A percentile compares a stretch with the other conserved stretches of the same genome.
These are phyloP conservation scores for Mimachlamys varia DNA, from an alignment of 2,888 invertebrate genomes.

Conservation along the genomic window DNA sequence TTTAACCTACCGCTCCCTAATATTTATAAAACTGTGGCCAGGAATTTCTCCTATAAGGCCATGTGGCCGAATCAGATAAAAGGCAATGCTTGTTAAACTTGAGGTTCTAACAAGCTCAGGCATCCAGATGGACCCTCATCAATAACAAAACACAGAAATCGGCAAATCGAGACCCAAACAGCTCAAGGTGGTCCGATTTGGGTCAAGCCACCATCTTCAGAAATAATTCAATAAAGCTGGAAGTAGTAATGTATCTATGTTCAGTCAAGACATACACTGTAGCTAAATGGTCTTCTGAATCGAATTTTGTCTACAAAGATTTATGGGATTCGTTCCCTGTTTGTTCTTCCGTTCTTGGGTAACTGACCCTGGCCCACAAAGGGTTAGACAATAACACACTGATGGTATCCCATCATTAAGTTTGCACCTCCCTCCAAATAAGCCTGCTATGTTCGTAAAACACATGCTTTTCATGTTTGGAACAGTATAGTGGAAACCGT, in stretches of 20 bases:
- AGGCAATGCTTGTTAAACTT: constrained; percentile 20
- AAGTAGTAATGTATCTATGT: not conserved
- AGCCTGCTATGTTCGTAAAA: not conserved
- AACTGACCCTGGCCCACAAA: not conserved
- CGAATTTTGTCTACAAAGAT: not conserved
- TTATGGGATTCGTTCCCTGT: not conserved
- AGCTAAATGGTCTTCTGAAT: not conserved
- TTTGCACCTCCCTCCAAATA: not conserved
- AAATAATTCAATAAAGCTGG: not conserved
- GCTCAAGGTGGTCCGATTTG: not conserved
- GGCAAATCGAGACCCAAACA: not conserved
- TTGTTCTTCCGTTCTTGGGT: not conserved
- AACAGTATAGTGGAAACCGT: not conserved
- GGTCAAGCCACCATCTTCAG: not conserved
- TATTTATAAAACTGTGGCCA: constrained; percentile 29
- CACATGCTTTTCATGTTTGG: constrained; percentile 19
- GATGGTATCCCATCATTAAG: not conserved
- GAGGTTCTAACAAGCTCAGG: not conserved
- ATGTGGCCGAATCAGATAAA: constrained; percentile 1
- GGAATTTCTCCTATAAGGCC: constrained; percentile 11
- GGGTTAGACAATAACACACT: not conserved
- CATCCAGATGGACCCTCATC: constrained; percentile 19
- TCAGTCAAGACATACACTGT: not conserved
- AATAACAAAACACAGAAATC: not conserved
- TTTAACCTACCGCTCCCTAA: not conserved